Evolutionary conservation across 1,140 invertebrate genomes (phyloP).

Genomic region (Tetragonula clypearis): DNA sequence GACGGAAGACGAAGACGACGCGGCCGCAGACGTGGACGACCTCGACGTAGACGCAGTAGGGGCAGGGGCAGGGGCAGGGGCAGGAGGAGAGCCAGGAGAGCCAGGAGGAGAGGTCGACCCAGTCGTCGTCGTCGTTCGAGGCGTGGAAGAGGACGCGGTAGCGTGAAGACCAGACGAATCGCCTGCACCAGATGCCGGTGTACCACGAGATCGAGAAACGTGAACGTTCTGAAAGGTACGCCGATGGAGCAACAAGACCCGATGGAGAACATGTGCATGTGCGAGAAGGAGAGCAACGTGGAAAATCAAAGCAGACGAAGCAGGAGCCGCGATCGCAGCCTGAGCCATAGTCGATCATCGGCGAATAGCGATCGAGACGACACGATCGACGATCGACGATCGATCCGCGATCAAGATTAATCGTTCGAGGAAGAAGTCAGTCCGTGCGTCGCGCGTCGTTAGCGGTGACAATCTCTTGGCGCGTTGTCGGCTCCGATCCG

Average conservation of each 20-base stretch:
- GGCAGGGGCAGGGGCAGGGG: conserved; percentile 7
- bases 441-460: conserved; percentile 17
- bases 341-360: conserved; percentile 65
- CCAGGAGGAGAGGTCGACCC: not conserved
- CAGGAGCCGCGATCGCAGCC: conserved; percentile 50
- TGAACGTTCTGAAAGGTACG: conserved; percentile 41
- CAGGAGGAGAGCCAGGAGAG: conserved; percentile 7
- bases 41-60: not conserved
- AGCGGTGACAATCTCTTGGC: conserved; percentile 36
- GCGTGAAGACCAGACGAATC: not conserved
- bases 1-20: conserved; percentile 4
- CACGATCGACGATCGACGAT: conserved; percentile 24
- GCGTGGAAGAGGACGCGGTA: not conserved
- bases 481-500: not conserved
- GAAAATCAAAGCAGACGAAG: conserved; percentile 46
- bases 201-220: conserved; percentile 12
- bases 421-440: not conserved
- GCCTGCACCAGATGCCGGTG: conserved; percentile 52
- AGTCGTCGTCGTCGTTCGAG: not conserved
- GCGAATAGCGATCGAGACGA: conserved; percentile 65
- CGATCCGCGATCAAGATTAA: conserved; percentile 32
- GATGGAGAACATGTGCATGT: conserved; percentile 34
- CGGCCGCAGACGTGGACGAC: conserved; percentile 11
- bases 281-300: conserved; percentile 43
- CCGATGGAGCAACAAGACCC: conserved; percentile 34